phyloP scores from a whole-genome alignment of 2,113 vertebrate species.

The Mesembrinibis cayennensis region DNA sequence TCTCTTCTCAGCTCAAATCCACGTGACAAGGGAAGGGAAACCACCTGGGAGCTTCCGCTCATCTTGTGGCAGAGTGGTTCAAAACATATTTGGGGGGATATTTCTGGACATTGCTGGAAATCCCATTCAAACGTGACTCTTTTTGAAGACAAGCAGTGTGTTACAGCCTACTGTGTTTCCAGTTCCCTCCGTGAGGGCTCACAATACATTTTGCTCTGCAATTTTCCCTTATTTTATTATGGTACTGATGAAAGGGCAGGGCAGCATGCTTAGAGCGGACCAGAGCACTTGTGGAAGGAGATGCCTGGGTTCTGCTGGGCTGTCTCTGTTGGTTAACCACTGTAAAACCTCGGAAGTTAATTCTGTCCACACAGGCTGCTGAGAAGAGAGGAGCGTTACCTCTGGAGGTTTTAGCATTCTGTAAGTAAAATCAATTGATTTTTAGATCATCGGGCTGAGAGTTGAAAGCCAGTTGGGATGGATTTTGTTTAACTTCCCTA shows the following conservation, averaged over 20 bases:
- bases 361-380: not conserved
- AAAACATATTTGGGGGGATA: not conserved
- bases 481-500: constrained; percentile 20
- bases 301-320: not conserved
- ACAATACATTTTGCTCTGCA: not conserved
- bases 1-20: not conserved
- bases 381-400: not conserved
- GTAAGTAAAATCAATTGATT: not conserved
- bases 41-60: not conserved
- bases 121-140: not conserved
- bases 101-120: not conserved
- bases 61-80: not conserved
- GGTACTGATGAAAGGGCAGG: not conserved
- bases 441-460: not conserved
- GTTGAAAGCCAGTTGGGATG: not conserved
- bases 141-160: not conserved
- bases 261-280: not conserved
- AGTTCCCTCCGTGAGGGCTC: not conserved
- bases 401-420: not conserved
- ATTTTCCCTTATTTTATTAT: not conserved
- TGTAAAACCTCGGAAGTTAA: not conserved
- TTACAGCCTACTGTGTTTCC: not conserved
- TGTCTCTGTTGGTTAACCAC: not conserved
- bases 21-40: not conserved
- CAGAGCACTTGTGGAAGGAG: not conserved